Evolutionary conservation across 1,140 invertebrate genomes (phyloP).

Genomic region (Drosophila malerkotliana): DNA sequence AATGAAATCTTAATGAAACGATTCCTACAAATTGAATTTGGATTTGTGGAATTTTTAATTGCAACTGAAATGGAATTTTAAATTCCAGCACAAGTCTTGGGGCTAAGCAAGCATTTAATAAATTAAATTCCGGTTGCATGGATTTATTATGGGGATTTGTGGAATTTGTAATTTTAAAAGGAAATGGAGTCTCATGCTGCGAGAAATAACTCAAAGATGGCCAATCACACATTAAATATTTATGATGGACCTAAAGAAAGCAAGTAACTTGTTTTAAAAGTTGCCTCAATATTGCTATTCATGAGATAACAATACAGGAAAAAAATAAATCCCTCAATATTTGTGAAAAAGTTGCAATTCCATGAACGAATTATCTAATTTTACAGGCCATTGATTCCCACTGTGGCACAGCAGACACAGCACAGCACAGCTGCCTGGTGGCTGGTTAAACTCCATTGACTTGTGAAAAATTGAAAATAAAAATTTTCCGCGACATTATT

Average conservation of each 20-base stretch:
- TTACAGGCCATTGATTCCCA: constrained; percentile 32
- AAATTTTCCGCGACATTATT: constrained; percentile 82
- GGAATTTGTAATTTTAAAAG: neutral
- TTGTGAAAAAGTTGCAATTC: constrained; percentile 10
- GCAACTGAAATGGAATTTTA: constrained; percentile 26
- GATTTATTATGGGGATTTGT: neutral
- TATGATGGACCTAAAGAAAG: no score
- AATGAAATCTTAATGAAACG: constrained; percentile 44
- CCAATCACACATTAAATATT: neutral
- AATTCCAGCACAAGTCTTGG: constrained; percentile 3
- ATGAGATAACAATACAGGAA: neutral
- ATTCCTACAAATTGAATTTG: constrained; percentile 40
- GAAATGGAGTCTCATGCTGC: neutral
- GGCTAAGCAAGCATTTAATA: neutral
- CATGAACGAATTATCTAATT: constrained; percentile 22
- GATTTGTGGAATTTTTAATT: constrained; percentile 48
- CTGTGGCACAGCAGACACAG: constrained; percentile 10
- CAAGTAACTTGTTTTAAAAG: no score
- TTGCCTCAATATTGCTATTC: no score
- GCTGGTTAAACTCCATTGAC: constrained; percentile 78
- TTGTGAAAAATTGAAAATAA: constrained; percentile 81
- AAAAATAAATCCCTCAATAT: constrained; percentile 18
- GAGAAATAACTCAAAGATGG: neutral
- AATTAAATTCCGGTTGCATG: neutral
- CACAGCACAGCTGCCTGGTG: neutral